Conservation (phyloP, 2,888 invertebrate species). For the Netelia inedita region DNA sequence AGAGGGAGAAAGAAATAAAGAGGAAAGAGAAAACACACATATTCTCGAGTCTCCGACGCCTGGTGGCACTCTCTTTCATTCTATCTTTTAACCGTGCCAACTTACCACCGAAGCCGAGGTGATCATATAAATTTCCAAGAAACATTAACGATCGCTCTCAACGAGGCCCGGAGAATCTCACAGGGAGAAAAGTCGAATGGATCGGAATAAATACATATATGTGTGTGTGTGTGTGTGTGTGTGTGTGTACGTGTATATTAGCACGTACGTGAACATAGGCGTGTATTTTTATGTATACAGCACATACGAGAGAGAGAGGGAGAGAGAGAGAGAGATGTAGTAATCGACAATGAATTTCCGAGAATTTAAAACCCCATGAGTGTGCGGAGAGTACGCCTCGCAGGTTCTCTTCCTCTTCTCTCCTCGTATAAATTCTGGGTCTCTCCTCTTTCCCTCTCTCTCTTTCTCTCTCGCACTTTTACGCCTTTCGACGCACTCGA, state of each 20-base stretch:
- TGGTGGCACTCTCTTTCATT: conserved; percentile 54
- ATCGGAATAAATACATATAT: conserved; percentile 45
- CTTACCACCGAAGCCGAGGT: conserved; percentile 36
- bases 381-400: conserved; percentile 14
- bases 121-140: conserved; percentile 64
- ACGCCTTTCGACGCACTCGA: conserved; percentile 64
- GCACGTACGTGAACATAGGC: background rate
- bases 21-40: conserved; percentile 57
- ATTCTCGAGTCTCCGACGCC: conserved; percentile 45
- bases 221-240: conserved; percentile 22
- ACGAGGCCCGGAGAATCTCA: conserved; percentile 4
- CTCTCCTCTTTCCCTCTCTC: conserved; percentile 17
- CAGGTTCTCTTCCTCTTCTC: conserved; percentile 13
- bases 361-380: conserved; percentile 73
- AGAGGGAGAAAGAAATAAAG: background rate
- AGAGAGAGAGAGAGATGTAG: conserved; percentile 60
- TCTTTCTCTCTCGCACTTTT: conserved; percentile 54
- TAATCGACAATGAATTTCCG: conserved; percentile 82
- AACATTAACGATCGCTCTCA: conserved; percentile 65
- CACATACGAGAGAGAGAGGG: conserved; percentile 72
- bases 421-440: conserved; percentile 78
- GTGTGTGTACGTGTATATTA: conserved; percentile 11
- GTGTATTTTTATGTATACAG: conserved; percentile 54
- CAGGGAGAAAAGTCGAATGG: conserved; percentile 57
- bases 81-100: conserved; percentile 39